Percentiles rank a stretch among this genome's conserved stretches.
These are phyloP conservation scores for Ochlodes sylvanus DNA, from an alignment of 2,888 invertebrate genomes.

Conservation along the genomic window DNA sequence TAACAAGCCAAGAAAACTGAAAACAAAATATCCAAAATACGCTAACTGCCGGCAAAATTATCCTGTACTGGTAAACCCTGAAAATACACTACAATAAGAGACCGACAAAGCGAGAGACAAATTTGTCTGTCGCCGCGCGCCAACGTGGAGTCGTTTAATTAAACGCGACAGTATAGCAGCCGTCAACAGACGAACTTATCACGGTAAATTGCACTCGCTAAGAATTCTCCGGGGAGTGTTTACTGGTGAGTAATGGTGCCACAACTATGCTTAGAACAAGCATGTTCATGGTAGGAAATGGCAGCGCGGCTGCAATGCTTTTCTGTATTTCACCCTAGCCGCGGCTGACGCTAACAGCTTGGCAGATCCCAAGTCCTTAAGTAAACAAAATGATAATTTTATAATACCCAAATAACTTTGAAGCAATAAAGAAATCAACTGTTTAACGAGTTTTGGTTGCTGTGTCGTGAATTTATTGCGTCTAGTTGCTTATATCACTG, in stretches of 20 bases:
- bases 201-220: conserved; percentile 18
- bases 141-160: conserved; percentile 26
- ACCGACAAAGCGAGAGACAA: conserved; percentile 17
- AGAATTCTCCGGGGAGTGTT: conserved; percentile 8
- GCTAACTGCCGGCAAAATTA: conserved; percentile 30
- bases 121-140: conserved; percentile 14
- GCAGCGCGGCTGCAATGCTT: not conserved
- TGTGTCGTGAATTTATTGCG: too few species aligned
- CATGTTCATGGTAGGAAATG: conserved; percentile 1
- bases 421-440: too few species aligned
- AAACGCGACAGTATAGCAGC: conserved; percentile 13
- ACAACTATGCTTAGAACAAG: conserved; percentile 9
- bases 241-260: conserved; percentile 7
- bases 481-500: too few species aligned
- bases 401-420: too few species aligned
- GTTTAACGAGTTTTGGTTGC: too few species aligned
- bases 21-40: not conserved
- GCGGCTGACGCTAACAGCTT: not conserved
- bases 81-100: conserved; percentile 27
- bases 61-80: conserved; percentile 22
- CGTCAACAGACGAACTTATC: conserved; percentile 23
- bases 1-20: too few species aligned
- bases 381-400: too few species aligned
- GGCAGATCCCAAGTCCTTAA: not conserved
- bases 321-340: not conserved